Evolutionary conservation across 2,888 invertebrate genomes (phyloP).

Genomic region (Cyrtodaria siliqua): DNA sequence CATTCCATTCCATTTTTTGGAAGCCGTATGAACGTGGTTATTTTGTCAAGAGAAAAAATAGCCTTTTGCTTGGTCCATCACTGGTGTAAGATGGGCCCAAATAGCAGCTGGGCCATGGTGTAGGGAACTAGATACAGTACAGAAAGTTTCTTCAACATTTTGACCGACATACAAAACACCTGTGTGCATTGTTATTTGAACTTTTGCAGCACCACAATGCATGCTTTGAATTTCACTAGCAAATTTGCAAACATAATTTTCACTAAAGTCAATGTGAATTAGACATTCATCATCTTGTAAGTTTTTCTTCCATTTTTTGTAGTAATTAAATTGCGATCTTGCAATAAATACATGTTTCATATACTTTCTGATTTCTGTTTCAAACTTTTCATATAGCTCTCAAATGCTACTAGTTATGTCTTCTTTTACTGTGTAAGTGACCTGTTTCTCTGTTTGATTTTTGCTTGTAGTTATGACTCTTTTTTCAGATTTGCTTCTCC

Average conservation of each 20-base stretch:
- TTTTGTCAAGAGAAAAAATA: slow-evolving; percentile 78
- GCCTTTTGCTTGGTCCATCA: slow-evolving; percentile 52
- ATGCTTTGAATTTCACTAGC: slow-evolving; percentile 46
- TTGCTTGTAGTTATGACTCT: slow-evolving; percentile 27
- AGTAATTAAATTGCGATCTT: slow-evolving; percentile 28
- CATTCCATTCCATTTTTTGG: slow-evolving; percentile 77
- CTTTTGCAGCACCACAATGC: slow-evolving; percentile 54
- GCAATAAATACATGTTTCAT: background rate
- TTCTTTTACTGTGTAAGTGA: slow-evolving; percentile 41
- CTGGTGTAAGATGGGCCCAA: slow-evolving; percentile 84
- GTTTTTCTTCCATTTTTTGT: slow-evolving; percentile 15
- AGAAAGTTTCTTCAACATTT: slow-evolving; percentile 55
- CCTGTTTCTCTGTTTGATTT: slow-evolving; percentile 18
- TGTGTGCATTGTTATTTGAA: slow-evolving; percentile 56
- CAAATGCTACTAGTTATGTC: slow-evolving; percentile 5
- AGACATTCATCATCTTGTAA: slow-evolving; percentile 15
- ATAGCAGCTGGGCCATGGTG: slow-evolving; percentile 84
- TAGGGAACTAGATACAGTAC: slow-evolving; percentile 80
- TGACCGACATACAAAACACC: slow-evolving; percentile 25
- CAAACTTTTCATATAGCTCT: background rate
- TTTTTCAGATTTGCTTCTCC: background rate
- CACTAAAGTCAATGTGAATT: slow-evolving; percentile 39
- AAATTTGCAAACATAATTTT: slow-evolving; percentile 53
- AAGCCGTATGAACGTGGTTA: slow-evolving; percentile 43
- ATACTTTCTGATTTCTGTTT: background rate